Percentiles rank a stretch among this genome's conserved stretches.
phyloP scores from a whole-genome alignment of 2,888 invertebrate species.

The Pycnomerus fuliginosus region DNA sequence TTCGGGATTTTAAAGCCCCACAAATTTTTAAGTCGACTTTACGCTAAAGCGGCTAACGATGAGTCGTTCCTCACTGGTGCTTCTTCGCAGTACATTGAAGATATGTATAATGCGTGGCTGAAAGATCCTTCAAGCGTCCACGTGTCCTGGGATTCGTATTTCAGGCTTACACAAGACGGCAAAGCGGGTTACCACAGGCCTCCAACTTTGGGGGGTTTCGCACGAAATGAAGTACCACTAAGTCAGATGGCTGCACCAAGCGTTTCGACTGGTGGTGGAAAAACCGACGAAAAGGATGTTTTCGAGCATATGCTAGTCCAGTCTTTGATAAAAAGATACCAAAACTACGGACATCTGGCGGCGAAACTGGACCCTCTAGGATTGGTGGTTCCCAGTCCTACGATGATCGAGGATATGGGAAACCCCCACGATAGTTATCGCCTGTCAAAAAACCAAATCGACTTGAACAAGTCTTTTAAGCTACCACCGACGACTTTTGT shows the following conservation, averaged over 20 bases:
- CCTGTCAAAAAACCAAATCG: too few species aligned
- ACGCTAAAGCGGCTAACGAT: too few species aligned
- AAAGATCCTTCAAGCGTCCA: conserved; percentile 38
- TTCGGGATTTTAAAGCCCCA: too few species aligned
- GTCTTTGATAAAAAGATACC: conserved; percentile 10
- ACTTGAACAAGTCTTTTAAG: conserved; percentile 6
- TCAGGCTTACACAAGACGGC: conserved; percentile 18
- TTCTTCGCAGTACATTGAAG: conserved; percentile 41
- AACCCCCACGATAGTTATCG: too few species aligned
- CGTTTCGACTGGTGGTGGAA: not conserved
- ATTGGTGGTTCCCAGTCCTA: not conserved
- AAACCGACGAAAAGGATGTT: not conserved
- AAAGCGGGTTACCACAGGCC: not conserved
- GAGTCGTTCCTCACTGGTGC: conserved; percentile 37
- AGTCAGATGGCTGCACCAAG: not conserved
- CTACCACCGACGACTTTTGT: conserved; percentile 7
- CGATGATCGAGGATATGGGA: not conserved
- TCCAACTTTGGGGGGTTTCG: not conserved
- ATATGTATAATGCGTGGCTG: conserved; percentile 41
- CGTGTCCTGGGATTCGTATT: conserved; percentile 40
- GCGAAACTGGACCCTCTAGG: conserved; percentile 11
- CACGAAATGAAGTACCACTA: not conserved
- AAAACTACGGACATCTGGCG: conserved; percentile 11
- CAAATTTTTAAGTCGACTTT: too few species aligned
- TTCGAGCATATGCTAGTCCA: conserved; percentile 8